phyloP scores from a whole-genome alignment of 2,888 invertebrate species.

The Euspilapteryx auroguttella region DNA sequence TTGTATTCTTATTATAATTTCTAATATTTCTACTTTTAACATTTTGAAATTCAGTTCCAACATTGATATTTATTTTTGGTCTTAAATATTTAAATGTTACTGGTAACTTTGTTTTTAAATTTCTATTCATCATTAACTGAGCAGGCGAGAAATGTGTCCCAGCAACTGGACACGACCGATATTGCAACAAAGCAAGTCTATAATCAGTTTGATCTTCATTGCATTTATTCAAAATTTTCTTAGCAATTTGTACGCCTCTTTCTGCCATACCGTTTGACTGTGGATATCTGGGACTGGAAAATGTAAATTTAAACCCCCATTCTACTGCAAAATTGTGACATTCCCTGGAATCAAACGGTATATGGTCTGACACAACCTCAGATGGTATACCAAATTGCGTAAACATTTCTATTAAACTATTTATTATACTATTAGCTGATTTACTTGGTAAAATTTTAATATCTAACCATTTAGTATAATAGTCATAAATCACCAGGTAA shows the following conservation, averaged over 20 bases:
- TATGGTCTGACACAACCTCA: no score
- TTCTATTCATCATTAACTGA: no score
- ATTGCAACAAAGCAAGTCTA: conserved; percentile 10
- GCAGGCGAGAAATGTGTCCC: conserved; percentile 9
- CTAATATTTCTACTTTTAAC: no score
- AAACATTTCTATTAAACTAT: no score
- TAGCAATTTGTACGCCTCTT: conserved; percentile 5
- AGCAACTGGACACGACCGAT: conserved; percentile 11
- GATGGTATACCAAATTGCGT: conserved; percentile 8
- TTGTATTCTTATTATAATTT: background rate
- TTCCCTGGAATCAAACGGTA: no score
- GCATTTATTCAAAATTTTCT: conserved; percentile 5
- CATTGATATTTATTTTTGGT: conserved; percentile 1
- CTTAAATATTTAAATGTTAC: conserved; percentile 1
- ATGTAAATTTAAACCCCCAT: conserved; percentile 6
- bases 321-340: conserved; percentile 5
- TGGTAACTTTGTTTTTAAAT: no score
- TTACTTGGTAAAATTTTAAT: conserved; percentile 7
- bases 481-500: conserved; percentile 7
- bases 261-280: conserved; percentile 8
- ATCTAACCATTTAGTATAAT: conserved; percentile 4
- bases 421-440: conserved; percentile 3
- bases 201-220: conserved; percentile 8
- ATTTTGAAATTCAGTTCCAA: no score
- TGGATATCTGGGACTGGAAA: conserved; percentile 6